Evolutionary conservation across 2,888 invertebrate species (phyloP), one percentile per base, ranked within the genome.

Genomic region (Listrodromus nycthemerus): DNA sequence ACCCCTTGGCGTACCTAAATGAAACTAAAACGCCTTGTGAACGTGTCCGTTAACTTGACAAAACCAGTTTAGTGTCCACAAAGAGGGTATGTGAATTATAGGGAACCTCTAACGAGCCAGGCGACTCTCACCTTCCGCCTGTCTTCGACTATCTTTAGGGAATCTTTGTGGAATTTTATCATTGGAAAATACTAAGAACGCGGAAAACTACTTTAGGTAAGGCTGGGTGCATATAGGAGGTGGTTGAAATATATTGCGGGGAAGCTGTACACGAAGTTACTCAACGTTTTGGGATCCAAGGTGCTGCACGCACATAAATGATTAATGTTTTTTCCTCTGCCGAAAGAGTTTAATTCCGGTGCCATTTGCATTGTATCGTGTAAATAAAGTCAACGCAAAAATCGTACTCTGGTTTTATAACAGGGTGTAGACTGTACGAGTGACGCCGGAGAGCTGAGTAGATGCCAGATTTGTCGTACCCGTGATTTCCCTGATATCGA

Each of bases 11-110:
- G 63, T 75, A 77, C 82, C 82, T 83, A 86, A 83, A 85, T 85
- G 83, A 84, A 83, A 84, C 85, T 81, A 85, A 82, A 85, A 86
- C 76, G 82, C 78, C 76, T 69, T 79, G 69, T 65, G 70, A 81
- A 84, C 78, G 84, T 81, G 75, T 84, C 78, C 78, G 78, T 79
- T 81, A 79, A 84, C 78, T 81, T 81, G 84, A 84, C 84, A 81
- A 81, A 81, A 79, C 74, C 84, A 71, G 84, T 81, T 78, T 81
- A 69, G 70, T 77, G 66, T 55, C 55, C 77, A 41, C 80, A 84
- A 78, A 75, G 78, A 81, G 80, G 27, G 66, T 78, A 65, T 70
- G 65, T 63, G 50, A 75, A 75, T 75, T 75, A 75, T 75, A 50
- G 48, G 65, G 75, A 65, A 75, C 65, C 75, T 65, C 52, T 65